These are phyloP conservation scores for Mylabris phalerata DNA, from an alignment of 1,140 invertebrate species.

Conservation along the genomic window DNA sequence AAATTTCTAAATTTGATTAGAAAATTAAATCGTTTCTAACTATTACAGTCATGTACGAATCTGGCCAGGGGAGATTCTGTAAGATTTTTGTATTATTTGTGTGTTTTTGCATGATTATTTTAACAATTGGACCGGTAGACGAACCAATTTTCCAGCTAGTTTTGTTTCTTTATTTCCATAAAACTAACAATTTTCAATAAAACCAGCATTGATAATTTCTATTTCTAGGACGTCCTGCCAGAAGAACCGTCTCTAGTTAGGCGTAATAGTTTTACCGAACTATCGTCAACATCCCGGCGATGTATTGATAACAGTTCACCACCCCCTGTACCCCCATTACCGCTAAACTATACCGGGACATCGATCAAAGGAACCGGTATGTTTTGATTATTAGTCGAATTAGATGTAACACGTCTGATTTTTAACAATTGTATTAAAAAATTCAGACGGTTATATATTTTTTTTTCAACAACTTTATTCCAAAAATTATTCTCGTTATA, in stretches of 20 bases:
- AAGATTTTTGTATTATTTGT: conserved; percentile 38
- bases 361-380: conserved; percentile 25
- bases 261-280: conserved; percentile 30
- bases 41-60: conserved; percentile 46
- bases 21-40: neutral
- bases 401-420: too few species aligned
- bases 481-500: too few species aligned
- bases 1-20: neutral
- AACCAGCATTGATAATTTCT: too few species aligned
- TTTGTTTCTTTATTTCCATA: too few species aligned
- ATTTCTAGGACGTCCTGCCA: conserved; percentile 15
- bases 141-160: too few species aligned
- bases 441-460: too few species aligned
- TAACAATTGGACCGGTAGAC: too few species aligned
- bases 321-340: conserved; percentile 55
- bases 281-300: neutral
- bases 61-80: conserved; percentile 45
- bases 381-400: neutral
- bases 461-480: too few species aligned
- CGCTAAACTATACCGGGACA: conserved; percentile 48
- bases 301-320: conserved; percentile 39
- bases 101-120: conserved; percentile 27
- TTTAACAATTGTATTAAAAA: too few species aligned
- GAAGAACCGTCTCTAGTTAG: conserved; percentile 17
- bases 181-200: too few species aligned